Evolutionary conservation across 2,888 invertebrate species (phyloP).

Genomic region (Gortyna flavago): DNA sequence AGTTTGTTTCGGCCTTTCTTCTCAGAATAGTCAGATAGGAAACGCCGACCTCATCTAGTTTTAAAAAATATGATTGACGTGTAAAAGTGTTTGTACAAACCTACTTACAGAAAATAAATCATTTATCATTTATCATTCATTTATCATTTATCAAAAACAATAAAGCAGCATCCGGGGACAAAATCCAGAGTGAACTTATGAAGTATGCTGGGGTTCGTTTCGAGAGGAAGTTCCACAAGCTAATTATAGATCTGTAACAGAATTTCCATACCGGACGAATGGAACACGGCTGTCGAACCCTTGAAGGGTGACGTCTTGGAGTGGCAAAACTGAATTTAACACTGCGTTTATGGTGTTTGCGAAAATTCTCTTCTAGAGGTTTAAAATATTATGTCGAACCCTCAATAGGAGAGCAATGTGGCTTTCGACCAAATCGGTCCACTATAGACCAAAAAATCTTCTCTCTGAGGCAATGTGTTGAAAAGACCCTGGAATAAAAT

Average conservation of each 20-base stretch:
- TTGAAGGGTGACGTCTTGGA: background rate
- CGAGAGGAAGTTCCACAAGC: background rate
- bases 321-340: background rate
- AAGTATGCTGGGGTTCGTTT: background rate
- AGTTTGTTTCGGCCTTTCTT: too few relatives aligned
- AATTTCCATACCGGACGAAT: background rate
- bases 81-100: too few relatives aligned
- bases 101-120: too few relatives aligned
- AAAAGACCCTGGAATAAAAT: background rate
- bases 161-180: too few relatives aligned
- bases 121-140: too few relatives aligned
- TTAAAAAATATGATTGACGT: too few relatives aligned
- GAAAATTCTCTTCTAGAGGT: background rate
- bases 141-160: too few relatives aligned
- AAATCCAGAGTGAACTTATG: background rate
- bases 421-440: background rate
- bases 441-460: background rate
- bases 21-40: too few relatives aligned
- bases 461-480: background rate
- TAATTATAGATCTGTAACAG: background rate
- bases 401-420: background rate
- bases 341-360: background rate
- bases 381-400: background rate
- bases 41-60: too few relatives aligned
- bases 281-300: background rate